Evolutionary conservation across 2,113 vertebrate genomes (phyloP).

Genomic region (Caranx ignobilis): DNA sequence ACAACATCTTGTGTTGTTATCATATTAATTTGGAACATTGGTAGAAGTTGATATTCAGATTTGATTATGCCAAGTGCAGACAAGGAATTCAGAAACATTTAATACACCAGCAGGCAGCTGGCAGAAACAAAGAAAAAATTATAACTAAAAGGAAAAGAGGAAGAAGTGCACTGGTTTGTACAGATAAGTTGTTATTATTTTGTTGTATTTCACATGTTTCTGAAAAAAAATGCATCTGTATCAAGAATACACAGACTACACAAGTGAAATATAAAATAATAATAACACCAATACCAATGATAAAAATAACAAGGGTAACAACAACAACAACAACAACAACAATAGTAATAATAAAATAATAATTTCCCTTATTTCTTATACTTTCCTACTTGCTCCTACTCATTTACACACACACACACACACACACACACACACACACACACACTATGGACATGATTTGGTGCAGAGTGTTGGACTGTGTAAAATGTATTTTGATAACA

Average conservation of each 20-base stretch:
- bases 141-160: neutral
- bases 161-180: neutral
- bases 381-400: neutral
- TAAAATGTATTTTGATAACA: constrained; percentile 89
- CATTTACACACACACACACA: neutral
- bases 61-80: constrained; percentile 28
- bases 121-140: constrained; percentile 10
- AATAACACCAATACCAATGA: too few species aligned
- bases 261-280: too few species aligned
- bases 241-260: too few species aligned
- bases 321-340: neutral
- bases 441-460: neutral
- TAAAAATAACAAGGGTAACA: neutral
- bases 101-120: neutral
- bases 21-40: constrained; percentile 19
- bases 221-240: neutral
- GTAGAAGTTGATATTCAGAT: constrained; percentile 30
- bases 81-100: neutral
- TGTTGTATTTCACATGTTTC: neutral
- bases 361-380: neutral
- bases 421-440: neutral
- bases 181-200: neutral
- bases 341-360: neutral
- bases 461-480: neutral
- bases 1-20: constrained; percentile 36